Evolutionary conservation across 2,797 vertebrate genomes (phyloP), one percentile per base, ranked within the genome.

Genomic region (Lutjanus campechanus): DNA sequence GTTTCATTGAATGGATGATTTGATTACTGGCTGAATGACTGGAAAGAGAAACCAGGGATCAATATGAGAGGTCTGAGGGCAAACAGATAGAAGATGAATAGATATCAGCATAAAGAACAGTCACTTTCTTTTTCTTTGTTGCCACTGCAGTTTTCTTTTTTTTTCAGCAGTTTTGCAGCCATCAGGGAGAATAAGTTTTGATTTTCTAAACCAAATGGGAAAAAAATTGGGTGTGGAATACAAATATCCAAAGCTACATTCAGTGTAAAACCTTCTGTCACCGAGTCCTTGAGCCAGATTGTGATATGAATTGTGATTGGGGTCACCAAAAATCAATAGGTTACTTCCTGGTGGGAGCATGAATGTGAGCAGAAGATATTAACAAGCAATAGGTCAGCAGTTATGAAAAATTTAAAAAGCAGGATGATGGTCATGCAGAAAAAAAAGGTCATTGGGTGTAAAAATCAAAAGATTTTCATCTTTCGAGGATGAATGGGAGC

Each of bases 311-410:
- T 62, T 44, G 49, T 47, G 64, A 79, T 49, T 25, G 0, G 13
- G 53, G 74, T 81, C 68, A 49, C 20, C 46, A 22, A 8, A 41
- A 85, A 88, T 82, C 83, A 80, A 83, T 85, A 71, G 65, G 69
- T 70, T 5, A 43, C 58, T 56, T 82, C 61, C 73, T 60, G 65
- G 49, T 40, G 54, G 81, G 60, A 54, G 41, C 17, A 2, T 13
- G 53, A 77, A 68, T 54, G 67, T 40, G 66, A 25, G 8, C 8
- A 8, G 63, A 46, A 79, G 81, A 75, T 60, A 73, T 69, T 62
- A 82, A 86, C 60, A 69, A 74, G 75, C 49, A 62, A 2, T 0
- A 0, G 62, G 66, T 78, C 54, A 73, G 8, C 63, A 25, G 12
- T 68, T 63, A 40, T 66, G 41, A 77, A 80, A 78, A 22, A 43